Base-by-base conservation (phyloP, 37 sponge, comb jelly and placozoan species). In the Agelas oroides region DNA sequence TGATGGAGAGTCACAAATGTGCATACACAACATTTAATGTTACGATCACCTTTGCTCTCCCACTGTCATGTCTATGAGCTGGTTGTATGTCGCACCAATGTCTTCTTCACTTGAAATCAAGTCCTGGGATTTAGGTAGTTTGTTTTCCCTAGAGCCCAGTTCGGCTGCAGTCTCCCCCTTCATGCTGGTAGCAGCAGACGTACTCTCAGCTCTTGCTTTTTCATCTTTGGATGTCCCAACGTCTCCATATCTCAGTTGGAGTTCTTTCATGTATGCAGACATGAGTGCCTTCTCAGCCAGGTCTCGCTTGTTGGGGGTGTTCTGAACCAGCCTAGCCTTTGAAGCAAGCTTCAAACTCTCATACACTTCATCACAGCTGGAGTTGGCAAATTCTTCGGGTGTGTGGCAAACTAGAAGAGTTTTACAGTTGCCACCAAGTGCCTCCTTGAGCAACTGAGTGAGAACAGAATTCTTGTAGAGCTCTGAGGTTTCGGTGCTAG, bases 341-440 rank as follows among this genome's bases (percentile, higher is more conserved):
- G 87, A 87, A 1, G 63, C 81, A 17, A 91, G 53, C 21, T 62
- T 25, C 1, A 94, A 54, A 2, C 67, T 68, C n/a, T 73, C 59
- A 23, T 39, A 34, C 21, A 57, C 36, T 18, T 70, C 67, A 8
- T 32, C 24, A 15, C 18, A 62, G 18, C 36, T 24, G 31, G 31
- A 19, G 0, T 35, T 52, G 28, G 59, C 18, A 1, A 77, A 17
- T 16, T 57, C 15, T 41, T 66, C 56, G n/a, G 70, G 72, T 18
- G 70, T 24, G 46, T 82, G 57, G 31, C 59, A 76, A 16, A 93
- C 36, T 17, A 93, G 58, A 35, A 85, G 64, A 21, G 94, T 89
- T 53, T 86, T 93, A 67, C 94, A 86, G 80, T 93, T 93, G 8
- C 94, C 94, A 18, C 95, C 95, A 17, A 94, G 55, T 0, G 91